Conservation (phyloP, 2,113 vertebrate species). For the Diadophis punctatus region DNA sequence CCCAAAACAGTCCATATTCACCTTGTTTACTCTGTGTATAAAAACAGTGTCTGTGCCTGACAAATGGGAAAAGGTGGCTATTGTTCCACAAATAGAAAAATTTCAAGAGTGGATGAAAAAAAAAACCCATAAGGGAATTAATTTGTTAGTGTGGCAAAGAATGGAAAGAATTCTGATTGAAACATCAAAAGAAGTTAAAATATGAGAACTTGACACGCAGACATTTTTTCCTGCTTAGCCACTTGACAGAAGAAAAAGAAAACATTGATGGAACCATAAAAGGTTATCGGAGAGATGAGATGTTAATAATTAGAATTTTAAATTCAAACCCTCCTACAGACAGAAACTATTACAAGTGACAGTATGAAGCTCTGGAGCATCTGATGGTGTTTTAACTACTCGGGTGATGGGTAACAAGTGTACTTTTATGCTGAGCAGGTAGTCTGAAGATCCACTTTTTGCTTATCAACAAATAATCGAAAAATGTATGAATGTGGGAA, state of each 20-base stretch:
- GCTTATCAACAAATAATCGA: neutral
- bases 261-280: neutral
- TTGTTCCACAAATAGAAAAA: neutral
- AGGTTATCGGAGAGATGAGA: neutral
- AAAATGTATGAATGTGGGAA: neutral
- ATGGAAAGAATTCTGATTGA: neutral
- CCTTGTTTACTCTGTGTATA: neutral
- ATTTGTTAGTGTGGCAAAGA: neutral
- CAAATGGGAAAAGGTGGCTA: neutral
- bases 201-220: neutral
- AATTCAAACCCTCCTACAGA: neutral
- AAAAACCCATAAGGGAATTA: neutral
- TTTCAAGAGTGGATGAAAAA: neutral
- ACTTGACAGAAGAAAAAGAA: neutral
- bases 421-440: neutral
- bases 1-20: too few species aligned
- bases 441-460: neutral
- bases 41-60: neutral
- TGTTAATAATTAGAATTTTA: neutral
- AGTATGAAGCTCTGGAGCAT: neutral
- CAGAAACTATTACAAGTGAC: neutral
- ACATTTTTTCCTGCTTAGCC: too few species aligned
- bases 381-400: neutral
- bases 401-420: neutral
- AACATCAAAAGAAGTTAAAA: neutral